phyloP scores from a whole-genome alignment of 2,113 vertebrate genomes.

The Atrichornis clamosus region DNA sequence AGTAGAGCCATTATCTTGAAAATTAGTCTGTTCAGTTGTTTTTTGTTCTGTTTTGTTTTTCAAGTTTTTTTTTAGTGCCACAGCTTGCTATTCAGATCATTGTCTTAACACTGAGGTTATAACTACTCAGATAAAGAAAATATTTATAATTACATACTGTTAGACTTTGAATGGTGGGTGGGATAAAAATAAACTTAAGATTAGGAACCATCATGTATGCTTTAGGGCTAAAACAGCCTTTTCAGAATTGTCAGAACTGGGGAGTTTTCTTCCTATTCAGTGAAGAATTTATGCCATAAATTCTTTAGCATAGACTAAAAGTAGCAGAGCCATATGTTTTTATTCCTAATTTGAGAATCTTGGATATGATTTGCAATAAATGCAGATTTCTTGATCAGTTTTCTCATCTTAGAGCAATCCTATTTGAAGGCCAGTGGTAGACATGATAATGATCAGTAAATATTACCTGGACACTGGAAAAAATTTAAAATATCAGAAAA shows the following conservation, averaged over 20 bases:
- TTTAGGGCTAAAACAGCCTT: background rate
- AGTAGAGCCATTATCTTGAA: background rate
- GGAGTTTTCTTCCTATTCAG: background rate
- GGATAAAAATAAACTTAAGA: background rate
- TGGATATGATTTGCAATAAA: background rate
- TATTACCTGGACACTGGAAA: background rate
- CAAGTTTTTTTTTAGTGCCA: background rate
- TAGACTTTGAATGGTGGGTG: background rate
- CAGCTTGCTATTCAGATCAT: background rate
- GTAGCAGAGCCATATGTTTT: background rate
- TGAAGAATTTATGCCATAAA: background rate
- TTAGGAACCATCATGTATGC: background rate
- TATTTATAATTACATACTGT: background rate
- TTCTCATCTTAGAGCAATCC: background rate
- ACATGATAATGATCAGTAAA: background rate
- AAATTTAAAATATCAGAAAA: background rate
- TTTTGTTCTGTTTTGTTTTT: background rate
- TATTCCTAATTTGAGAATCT: background rate
- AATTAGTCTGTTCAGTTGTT: background rate
- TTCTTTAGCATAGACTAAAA: background rate
- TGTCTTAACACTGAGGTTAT: background rate
- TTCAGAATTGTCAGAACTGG: background rate
- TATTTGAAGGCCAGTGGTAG: background rate
- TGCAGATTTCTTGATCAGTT: background rate
- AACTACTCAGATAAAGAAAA: background rate